phyloP scores from a whole-genome alignment of 2,113 vertebrate genomes.

The Ptyas mucosa region DNA sequence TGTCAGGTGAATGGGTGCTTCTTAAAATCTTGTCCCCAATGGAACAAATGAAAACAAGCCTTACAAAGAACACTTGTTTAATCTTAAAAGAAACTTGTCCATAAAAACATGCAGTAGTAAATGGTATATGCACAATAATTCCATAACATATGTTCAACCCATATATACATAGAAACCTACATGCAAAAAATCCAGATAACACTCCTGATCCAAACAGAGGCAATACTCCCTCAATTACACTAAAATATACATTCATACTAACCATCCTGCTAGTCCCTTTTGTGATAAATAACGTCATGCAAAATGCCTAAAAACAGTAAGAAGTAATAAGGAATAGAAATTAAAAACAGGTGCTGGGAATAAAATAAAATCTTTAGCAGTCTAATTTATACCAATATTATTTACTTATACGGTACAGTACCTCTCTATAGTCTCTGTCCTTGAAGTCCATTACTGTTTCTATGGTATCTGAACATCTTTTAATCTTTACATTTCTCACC shows the following conservation, averaged over 20 bases:
- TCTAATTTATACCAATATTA: neutral
- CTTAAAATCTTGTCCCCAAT: neutral
- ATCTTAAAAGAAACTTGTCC: neutral
- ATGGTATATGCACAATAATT: neutral
- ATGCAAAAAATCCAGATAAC: neutral
- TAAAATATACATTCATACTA: neutral
- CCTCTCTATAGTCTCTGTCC: neutral
- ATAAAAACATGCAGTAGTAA: neutral
- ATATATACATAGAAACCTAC: neutral
- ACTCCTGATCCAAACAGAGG: neutral
- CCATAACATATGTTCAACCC: neutral
- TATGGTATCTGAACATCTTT: neutral
- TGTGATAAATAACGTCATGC: neutral
- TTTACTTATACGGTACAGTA: neutral
- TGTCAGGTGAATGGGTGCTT: neutral
- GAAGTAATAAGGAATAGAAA: neutral
- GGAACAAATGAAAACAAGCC: neutral
- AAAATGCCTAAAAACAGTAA: neutral
- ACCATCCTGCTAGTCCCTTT: neutral
- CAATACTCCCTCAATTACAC: neutral
- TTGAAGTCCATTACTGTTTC: neutral
- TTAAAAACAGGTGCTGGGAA: neutral
- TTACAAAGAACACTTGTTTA: neutral
- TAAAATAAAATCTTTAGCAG: neutral
- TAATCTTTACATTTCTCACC: neutral